A percentile compares a stretch with the other conserved stretches of the same genome.
Conservation (phyloP, 2,888 invertebrate species). For the Perizoma affinitatum region DNA sequence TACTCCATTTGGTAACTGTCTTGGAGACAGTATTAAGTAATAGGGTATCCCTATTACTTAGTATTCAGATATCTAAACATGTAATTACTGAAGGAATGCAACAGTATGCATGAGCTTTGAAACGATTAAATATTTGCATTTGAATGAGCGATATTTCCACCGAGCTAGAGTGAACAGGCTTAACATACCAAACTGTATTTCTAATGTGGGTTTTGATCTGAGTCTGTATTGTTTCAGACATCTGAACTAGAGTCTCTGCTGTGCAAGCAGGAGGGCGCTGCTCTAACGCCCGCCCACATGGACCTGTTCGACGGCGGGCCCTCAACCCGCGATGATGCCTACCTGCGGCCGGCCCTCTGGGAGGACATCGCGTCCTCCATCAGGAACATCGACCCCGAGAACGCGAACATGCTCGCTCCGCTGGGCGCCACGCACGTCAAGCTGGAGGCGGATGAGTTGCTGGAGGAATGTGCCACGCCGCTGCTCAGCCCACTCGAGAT, state of each 20-base stretch:
- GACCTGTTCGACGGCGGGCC: constrained; percentile 81
- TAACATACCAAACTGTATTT: constrained; percentile 3
- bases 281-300: constrained; percentile 85
- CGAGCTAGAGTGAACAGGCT: constrained; percentile 12
- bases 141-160: constrained; percentile 39
- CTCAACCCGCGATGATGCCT: constrained; percentile 90
- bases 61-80: constrained; percentile 24
- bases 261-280: constrained; percentile 89
- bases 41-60: background rate
- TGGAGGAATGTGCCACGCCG: constrained; percentile 87
- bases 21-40: too few relatives aligned
- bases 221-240: constrained; percentile 81
- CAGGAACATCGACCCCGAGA: constrained; percentile 95
- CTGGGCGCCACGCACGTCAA: constrained; percentile 88
- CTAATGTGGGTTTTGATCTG: background rate
- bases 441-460: constrained; percentile 88
- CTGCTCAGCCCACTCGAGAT: constrained; percentile 91
- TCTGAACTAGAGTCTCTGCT: constrained; percentile 92
- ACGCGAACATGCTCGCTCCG: constrained; percentile 92
- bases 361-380: constrained; percentile 96
- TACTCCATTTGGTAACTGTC: too few relatives aligned
- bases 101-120: constrained; percentile 20
- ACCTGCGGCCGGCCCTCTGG: constrained; percentile 94
- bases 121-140: constrained; percentile 41
- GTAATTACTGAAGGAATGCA: constrained; percentile 29